phyloP scores from a whole-genome alignment of 2,888 invertebrate species.

The Pseudoips prasinana region DNA sequence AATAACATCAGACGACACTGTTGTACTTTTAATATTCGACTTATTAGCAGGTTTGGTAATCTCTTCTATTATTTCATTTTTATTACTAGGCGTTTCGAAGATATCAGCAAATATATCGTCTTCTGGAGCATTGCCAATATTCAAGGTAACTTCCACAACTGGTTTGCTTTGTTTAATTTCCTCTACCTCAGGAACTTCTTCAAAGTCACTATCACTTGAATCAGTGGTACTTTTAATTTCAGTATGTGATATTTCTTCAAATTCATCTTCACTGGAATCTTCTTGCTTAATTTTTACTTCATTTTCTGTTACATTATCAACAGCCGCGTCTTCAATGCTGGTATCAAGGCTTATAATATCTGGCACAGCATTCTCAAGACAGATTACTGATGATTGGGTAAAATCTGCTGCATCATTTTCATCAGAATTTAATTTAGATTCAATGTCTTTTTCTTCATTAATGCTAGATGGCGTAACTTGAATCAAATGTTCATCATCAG shows the following conservation, averaged over 20 bases:
- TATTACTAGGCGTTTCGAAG: constrained; percentile 55
- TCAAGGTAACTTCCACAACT: constrained; percentile 69
- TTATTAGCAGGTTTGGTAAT: too few relatives aligned
- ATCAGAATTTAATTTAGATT: constrained; percentile 14
- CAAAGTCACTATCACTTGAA: constrained; percentile 77
- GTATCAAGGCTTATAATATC: constrained; percentile 56
- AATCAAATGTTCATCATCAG: constrained; percentile 60
- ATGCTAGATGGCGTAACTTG: constrained; percentile 37
- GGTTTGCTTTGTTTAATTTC: constrained; percentile 52
- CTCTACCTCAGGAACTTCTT: constrained; percentile 71
- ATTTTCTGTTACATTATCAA: constrained; percentile 4
- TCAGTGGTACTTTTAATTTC: constrained; percentile 37
- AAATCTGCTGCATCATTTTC: constrained; percentile 21
- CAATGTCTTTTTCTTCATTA: constrained; percentile 28
- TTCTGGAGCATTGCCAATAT: constrained; percentile 49
- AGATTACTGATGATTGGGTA: constrained; percentile 54
- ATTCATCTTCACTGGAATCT: constrained; percentile 14
- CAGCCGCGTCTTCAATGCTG: constrained; percentile 41
- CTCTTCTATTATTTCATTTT: constrained; percentile 5
- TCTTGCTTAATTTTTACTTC: constrained; percentile 14
- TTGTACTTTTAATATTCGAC: too few relatives aligned
- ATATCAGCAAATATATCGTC: constrained; percentile 90
- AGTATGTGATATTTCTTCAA: constrained; percentile 11
- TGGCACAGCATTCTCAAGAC: constrained; percentile 42
- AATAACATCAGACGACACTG: too few relatives aligned